These are phyloP conservation scores for Jordanella pulchra DNA, from an alignment of 2,797 vertebrate genomes.

Conservation along the genomic window DNA sequence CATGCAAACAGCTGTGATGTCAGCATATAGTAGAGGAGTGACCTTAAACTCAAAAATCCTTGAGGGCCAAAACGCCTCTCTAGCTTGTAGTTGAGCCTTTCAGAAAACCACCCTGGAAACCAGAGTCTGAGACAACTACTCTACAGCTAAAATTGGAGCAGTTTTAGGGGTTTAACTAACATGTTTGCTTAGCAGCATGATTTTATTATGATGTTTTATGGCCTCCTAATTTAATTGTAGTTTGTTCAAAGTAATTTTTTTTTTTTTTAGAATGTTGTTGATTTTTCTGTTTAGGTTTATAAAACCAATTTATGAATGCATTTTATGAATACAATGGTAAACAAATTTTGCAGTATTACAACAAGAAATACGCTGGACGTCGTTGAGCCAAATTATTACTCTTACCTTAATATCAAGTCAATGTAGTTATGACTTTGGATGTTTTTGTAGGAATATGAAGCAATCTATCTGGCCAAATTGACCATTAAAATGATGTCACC, in stretches of 20 bases:
- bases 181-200: background rate
- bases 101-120: too few species aligned
- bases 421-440: background rate
- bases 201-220: too few species aligned
- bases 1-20: background rate
- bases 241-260: background rate
- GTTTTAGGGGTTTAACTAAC: background rate
- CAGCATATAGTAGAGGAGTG: background rate
- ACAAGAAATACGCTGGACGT: background rate
- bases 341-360: background rate
- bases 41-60: too few species aligned
- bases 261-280: too few species aligned
- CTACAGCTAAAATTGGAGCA: too few species aligned
- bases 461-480: slow-evolving; percentile 96
- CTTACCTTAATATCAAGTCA: background rate
- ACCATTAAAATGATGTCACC: slow-evolving; percentile 99
- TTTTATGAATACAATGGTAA: background rate
- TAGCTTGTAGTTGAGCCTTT: too few species aligned
- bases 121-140: too few species aligned
- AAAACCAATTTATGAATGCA: background rate
- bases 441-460: slow-evolving; percentile 92
- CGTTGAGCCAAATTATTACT: background rate
- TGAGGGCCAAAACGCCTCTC: too few species aligned
- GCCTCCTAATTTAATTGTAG: background rate
- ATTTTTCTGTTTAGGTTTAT: too few species aligned